Base-by-base conservation (phyloP, 2,888 invertebrate species). In the Idaea straminata region DNA sequence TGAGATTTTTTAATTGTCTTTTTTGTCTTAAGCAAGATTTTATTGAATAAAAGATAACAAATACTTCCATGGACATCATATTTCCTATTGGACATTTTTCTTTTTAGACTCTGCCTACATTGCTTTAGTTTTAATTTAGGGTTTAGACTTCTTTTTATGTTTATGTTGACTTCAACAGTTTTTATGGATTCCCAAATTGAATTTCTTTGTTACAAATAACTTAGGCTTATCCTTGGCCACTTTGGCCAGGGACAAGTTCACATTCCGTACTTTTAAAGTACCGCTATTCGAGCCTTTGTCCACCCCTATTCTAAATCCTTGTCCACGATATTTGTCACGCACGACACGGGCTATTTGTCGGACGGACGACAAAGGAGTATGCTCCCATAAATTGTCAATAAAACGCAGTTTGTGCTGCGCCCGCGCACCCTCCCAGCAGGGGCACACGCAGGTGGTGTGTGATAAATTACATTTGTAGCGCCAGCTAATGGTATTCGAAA, bases 331-430 rank as follows among this genome's bases (percentile, higher is more conserved):
- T 86, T 84, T 83, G 86, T 84, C 82, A 85, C 77, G 77, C 77
- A 63, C 66, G 70, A 69, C 68, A 64, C 63, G 59, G 64, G 66
- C 64, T 66, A 66, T 68, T 64, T 63, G 62, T 70, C 79, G 78
- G 75, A 73, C 64, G 69, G 62, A 68, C 71, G 76, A 80, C 84
- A 87, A 84, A 84, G 79, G 73, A 70, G 65, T 68, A 68, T 64
- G 74, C 62, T 73, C 82, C 73, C 82, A 78, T 86, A 85, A 88
- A 87, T 84, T 76, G 70, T 79, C 86, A 86, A 89, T 84, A 84
- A 84, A 87, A 82, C 84, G 83, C 81, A 71, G 71, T 79, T 79
- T 78, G 75, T 76, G 74, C 72, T 72, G 69, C 68, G 69, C 65
- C 47, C 63, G 67, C 68, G 68, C 70, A 73, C 70, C 79, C 73